A percentile compares a stretch with the other conserved stretches of the same genome.
Conservation (phyloP, 2,113 vertebrate genomes). For the Uropsilus gracilis region DNA sequence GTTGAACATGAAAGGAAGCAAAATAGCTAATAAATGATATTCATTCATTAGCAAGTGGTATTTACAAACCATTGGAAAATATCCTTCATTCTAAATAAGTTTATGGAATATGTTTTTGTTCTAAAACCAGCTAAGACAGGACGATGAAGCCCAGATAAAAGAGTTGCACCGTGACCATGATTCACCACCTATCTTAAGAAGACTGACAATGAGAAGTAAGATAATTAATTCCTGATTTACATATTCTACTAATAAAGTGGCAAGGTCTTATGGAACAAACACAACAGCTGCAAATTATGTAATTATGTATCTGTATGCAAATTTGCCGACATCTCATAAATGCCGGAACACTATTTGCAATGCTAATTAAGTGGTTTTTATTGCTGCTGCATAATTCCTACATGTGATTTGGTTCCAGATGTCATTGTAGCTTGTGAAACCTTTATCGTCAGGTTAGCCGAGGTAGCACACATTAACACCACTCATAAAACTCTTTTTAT, state of each 20-base stretch:
- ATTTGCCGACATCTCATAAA: constrained; percentile 88
- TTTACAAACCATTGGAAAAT: constrained; percentile 74
- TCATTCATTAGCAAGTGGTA: constrained; percentile 54
- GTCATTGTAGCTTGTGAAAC: constrained; percentile 86
- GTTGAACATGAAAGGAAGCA: constrained; percentile 22
- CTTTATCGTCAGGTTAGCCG: constrained; percentile 89
- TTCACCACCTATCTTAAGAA: constrained; percentile 77
- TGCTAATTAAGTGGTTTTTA: constrained; percentile 89
- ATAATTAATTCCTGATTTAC: constrained; percentile 84
- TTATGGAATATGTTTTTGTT: constrained; percentile 16
- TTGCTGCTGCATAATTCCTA: constrained; percentile 88
- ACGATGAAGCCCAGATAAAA: constrained; percentile 70
- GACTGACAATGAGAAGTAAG: constrained; percentile 71
- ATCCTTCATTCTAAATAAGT: constrained; percentile 42
- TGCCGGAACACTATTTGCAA: constrained; percentile 87
- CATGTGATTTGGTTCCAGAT: constrained; percentile 88
- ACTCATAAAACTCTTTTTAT: constrained; percentile 84
- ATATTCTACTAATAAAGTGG: constrained; percentile 85
- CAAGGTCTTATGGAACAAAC: constrained; percentile 86
- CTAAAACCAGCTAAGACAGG: constrained; percentile 54
- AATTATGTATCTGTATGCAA: constrained; percentile 91
- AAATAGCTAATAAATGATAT: constrained; percentile 55
- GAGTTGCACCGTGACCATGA: constrained; percentile 12
- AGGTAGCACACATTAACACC: constrained; percentile 85
- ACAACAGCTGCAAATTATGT: constrained; percentile 90